Conservation (phyloP, 92 coral and sea anemone species). For the Epizoanthus rinbou region DNA sequence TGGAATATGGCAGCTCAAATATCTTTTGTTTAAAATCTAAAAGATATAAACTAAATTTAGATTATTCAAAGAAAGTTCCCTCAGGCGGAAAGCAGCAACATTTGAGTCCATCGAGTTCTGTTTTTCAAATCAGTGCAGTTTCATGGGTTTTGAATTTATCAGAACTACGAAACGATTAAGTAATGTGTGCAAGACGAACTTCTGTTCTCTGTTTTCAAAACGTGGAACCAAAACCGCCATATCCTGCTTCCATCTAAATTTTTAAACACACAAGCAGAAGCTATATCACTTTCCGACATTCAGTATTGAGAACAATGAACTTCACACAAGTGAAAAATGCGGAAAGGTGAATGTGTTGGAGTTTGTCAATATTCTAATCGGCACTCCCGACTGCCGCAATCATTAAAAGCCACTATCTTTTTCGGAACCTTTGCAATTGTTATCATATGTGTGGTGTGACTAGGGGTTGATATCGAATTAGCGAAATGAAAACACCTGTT, state of each 20-base stretch:
- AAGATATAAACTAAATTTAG: not conserved
- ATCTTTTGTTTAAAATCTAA: not conserved
- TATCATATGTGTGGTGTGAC: slow-evolving; percentile 4
- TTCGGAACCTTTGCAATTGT: not conserved
- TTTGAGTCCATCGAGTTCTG: not conserved
- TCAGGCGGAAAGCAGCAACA: slow-evolving; percentile 17
- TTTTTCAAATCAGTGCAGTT: slow-evolving; percentile 1
- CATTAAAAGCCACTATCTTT: not conserved
- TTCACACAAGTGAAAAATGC: not conserved
- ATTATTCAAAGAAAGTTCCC: slow-evolving; percentile 15
- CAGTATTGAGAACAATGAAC: not conserved
- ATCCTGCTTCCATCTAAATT: slow-evolving; percentile 15
- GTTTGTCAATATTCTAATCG: too few species aligned
- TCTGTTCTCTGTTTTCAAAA: not conserved
- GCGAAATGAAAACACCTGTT: not conserved
- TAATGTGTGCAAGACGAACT: not conserved
- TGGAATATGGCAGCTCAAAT: not conserved
- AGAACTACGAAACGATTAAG: not conserved
- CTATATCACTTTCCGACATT: slow-evolving; percentile 9
- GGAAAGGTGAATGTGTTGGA: not conserved
- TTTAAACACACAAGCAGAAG: not conserved
- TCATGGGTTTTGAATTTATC: not conserved
- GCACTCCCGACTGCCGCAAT: not conserved
- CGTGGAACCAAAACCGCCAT: not conserved
- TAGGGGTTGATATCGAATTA: not conserved